Conservation (phyloP, 2,888 invertebrate genomes). For the Melangyna quadrimaculata region DNA sequence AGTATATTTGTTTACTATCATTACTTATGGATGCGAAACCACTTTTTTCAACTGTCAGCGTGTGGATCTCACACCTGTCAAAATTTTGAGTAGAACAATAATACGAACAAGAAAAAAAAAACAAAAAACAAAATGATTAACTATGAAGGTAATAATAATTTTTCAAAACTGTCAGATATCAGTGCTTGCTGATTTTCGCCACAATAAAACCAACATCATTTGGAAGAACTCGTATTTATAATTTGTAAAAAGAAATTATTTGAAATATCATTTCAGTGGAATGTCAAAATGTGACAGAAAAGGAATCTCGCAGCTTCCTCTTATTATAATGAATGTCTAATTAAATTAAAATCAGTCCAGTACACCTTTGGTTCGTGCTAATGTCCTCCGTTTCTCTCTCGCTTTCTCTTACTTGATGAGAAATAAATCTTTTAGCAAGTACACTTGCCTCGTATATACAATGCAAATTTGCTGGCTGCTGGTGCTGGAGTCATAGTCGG, state of each 20-base stretch:
- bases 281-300: conserved; percentile 23
- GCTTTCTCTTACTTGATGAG: not conserved
- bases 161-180: conserved; percentile 18
- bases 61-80: not conserved
- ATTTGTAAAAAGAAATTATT: conserved; percentile 9
- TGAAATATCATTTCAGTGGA: conserved; percentile 1
- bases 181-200: not conserved
- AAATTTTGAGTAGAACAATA: not conserved
- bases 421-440: conserved; percentile 10
- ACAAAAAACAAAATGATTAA: not conserved
- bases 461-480: not conserved
- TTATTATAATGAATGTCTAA: conserved; percentile 8
- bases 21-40: not conserved
- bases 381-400: not conserved
- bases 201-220: not conserved
- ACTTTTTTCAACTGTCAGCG: conserved; percentile 20
- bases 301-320: not conserved
- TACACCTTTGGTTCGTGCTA: conserved; percentile 18
- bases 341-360: conserved; percentile 33
- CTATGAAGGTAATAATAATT: not conserved
- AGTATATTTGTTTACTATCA: not conserved
- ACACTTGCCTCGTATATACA: not conserved
- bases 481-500: too few relatives aligned
- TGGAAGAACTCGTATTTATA: not conserved
- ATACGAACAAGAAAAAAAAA: not conserved